Base-by-base conservation (phyloP, 2,888 invertebrate species). In the Drosophila borealis region DNA sequence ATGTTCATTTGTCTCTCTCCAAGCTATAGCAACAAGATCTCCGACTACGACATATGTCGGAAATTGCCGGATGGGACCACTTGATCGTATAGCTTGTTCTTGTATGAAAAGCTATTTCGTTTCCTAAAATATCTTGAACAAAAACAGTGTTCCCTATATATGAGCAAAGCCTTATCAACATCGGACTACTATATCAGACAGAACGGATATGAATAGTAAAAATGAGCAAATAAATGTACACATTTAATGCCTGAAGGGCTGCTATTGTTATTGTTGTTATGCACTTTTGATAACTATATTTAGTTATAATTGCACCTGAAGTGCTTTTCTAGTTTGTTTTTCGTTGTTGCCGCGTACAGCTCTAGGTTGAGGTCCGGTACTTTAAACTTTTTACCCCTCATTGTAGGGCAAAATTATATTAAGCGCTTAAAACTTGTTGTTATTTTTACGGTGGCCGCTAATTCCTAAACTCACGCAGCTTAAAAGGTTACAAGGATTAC, bases 271-370 rank as follows among this genome's bases (percentile, higher is more conserved):
- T 54, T 64, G 57, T 60, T 55, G 41, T 36, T 49, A 37, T 66
- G 29, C 37, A 49, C 44, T 70, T 51, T 48, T 42, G 33, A 42
- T 57, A 50, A 46, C 57, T 61, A 57, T 44, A 63, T 60, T 67
- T 71, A 19, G 59, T 54, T 78, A 45, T 64, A 59, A 74, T 74
- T 61, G 64, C 69, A 54, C 51, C 59, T 45, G n/a, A 37, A 19
- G 34, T 36, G 39, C 10, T 46, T 34, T 42, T 41, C 37, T 36
- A 19, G 21, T 17, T 39, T 17, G 29, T 34, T 25, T 14, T 59
- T 78, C 17, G 59, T 46, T 50, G 55, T 53, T 57, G 54, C 45
- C 50, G 14, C 48, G 11, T 0, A 29, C 3, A 34, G 41, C n/a
- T 49, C 3, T 14, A 39, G 39, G 14, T 46, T 29, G 29, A n/a